These are phyloP conservation scores for Achatina immaculata DNA, from an alignment of 1,140 invertebrate species.

Conservation along the genomic window DNA sequence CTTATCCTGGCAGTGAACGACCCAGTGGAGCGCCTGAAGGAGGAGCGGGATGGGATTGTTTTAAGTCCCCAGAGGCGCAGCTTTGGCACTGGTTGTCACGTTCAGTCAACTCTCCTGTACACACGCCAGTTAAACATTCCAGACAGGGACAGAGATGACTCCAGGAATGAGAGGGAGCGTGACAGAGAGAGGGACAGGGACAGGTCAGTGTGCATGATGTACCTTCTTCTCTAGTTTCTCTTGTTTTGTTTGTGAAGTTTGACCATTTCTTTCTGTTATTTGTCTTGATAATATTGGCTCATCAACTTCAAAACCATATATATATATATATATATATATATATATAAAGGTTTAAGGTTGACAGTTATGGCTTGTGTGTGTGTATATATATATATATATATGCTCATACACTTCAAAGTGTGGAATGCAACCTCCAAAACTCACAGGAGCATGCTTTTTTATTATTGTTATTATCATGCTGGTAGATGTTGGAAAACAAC, in stretches of 20 bases:
- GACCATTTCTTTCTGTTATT: too few species aligned
- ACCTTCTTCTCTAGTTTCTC: not conserved
- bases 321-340: too few species aligned
- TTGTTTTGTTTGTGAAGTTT: not conserved
- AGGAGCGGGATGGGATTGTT: conserved; percentile 85
- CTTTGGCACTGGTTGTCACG: conserved; percentile 85
- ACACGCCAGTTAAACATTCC: conserved; percentile 49
- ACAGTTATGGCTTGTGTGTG: too few species aligned
- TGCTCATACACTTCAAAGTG: too few species aligned
- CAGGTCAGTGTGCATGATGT: too few species aligned
- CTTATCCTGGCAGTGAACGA: conserved; percentile 41
- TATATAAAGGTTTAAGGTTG: too few species aligned
- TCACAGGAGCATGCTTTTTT: too few species aligned
- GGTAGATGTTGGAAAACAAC: too few species aligned
- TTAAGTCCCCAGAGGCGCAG: conserved; percentile 85
- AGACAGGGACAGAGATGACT: conserved; percentile 44
- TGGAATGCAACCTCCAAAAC: too few species aligned
- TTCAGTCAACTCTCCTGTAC: conserved; percentile 68
- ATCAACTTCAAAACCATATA: too few species aligned
- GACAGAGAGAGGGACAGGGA: conserved; percentile 50
- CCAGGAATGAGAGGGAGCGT: conserved; percentile 11
- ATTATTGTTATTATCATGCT: too few species aligned
- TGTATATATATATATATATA: too few species aligned
- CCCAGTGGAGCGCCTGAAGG: conserved; percentile 82
- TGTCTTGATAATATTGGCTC: not conserved